Percentiles rank a stretch among this genome's conserved stretches.
Evolutionary conservation across 2,797 vertebrate species (phyloP).

Genomic region (Heliangelus exortis): DNA sequence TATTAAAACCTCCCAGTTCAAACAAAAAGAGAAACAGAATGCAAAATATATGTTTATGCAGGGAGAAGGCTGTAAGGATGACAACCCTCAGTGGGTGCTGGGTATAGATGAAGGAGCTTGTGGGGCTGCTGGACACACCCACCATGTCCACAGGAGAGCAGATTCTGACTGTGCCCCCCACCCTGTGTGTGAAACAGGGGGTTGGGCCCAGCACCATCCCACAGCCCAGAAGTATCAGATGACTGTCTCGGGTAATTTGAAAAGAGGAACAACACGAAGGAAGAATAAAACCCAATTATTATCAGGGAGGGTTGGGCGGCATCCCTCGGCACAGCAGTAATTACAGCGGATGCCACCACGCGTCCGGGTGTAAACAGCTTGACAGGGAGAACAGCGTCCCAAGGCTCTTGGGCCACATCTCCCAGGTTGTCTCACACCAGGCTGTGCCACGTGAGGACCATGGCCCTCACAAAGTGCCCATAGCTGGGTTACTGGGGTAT

Average conservation of each 20-base stretch:
- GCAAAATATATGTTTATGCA: rapidly evolving
- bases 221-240: not conserved
- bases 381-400: rapidly evolving
- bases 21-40: not conserved
- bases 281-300: not conserved
- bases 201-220: too few relatives aligned
- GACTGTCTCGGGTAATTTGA: rapidly evolving
- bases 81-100: not conserved
- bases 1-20: not conserved
- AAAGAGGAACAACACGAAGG: not conserved
- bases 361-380: not conserved
- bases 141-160: rapidly evolving
- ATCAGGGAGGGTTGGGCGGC: not conserved
- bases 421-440: not conserved
- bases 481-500: too few relatives aligned
- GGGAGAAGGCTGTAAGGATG: not conserved
- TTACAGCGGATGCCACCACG: not conserved
- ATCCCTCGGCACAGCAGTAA: not conserved
- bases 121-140: rapidly evolving
- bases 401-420: not conserved
- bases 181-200: too few relatives aligned
- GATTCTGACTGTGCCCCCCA: rapidly evolving
- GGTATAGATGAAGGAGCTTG: not conserved
- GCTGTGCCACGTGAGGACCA: not conserved
- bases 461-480: too few relatives aligned